Conservation (phyloP, 2,888 invertebrate species). For the Ceriagrion tenellum region DNA sequence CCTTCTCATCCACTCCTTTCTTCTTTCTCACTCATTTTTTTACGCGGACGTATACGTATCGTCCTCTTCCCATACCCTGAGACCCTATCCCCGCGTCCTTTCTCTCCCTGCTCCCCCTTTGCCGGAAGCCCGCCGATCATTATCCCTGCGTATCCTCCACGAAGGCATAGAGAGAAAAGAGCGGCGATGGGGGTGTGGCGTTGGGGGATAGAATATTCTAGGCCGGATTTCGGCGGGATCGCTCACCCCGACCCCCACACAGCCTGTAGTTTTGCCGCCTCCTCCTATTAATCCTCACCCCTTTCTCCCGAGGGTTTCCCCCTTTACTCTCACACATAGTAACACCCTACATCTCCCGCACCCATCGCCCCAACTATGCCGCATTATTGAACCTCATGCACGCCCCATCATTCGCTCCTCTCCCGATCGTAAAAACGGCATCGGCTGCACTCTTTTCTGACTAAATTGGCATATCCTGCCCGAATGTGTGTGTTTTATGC, state of each 20-base stretch:
- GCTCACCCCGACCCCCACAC: not conserved
- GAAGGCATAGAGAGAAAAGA: not conserved
- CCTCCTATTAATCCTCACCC: not conserved
- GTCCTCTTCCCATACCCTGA: not conserved
- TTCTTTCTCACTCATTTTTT: not conserved
- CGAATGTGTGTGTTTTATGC: too few species aligned
- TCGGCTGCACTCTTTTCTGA: too few species aligned
- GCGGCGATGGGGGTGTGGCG: not conserved
- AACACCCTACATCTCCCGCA: not conserved
- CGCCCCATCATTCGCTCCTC: not conserved
- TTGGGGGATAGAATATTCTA: constrained; percentile 32
- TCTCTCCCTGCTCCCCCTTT: not conserved
- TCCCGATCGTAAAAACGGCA: not conserved
- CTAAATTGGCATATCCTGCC: too few species aligned
- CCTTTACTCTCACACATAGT: not conserved
- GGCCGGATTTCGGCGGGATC: not conserved
- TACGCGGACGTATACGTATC: not conserved
- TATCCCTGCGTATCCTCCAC: constrained; percentile 30
- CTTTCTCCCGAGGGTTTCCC: not conserved
- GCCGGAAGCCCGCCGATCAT: not conserved
- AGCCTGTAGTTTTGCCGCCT: not conserved
- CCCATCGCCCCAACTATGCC: not conserved
- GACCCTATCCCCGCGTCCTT: not conserved
- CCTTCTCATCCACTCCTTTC: constrained; percentile 40
- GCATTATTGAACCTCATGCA: not conserved